Percentiles rank a stretch among this genome's conserved stretches.
Conservation (phyloP, 2,888 invertebrate species). For the Leucozona laternaria region DNA sequence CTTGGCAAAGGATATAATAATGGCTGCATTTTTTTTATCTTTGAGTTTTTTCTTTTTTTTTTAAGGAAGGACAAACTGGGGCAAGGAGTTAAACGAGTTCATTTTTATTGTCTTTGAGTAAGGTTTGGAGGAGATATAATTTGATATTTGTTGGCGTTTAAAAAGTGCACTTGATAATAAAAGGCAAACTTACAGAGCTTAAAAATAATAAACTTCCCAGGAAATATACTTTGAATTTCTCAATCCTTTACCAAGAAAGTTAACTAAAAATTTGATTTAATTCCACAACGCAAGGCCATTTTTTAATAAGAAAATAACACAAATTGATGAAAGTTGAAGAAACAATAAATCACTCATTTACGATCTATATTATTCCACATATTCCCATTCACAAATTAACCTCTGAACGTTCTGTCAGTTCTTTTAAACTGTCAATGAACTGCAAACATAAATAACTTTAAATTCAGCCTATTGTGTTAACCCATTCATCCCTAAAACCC, state of each 20-base stretch:
- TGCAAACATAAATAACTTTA: neutral
- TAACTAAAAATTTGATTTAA: too few species aligned
- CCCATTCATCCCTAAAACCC: neutral
- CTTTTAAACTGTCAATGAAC: neutral
- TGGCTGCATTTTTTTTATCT: neutral
- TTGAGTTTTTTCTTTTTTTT: constrained; percentile 4
- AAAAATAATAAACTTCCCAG: too few species aligned
- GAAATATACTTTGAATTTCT: too few species aligned
- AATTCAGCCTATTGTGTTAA: neutral
- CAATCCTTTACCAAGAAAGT: too few species aligned
- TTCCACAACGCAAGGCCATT: too few species aligned
- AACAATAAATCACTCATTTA: too few species aligned
- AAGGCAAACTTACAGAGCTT: neutral
- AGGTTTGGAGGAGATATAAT: constrained; percentile 18
- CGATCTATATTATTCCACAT: too few species aligned
- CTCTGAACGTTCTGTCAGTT: too few species aligned
- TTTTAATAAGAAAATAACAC: too few species aligned
- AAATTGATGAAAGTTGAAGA: too few species aligned
- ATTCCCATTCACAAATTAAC: too few species aligned
- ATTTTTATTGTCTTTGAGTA: constrained; percentile 30
- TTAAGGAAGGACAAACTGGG: neutral
- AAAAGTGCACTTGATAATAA: neutral
- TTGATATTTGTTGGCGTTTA: neutral
- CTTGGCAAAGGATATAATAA: constrained; percentile 55
- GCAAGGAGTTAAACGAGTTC: constrained; percentile 37